Conservation (phyloP, 2,797 vertebrate genomes). For the Okamejei kenojei region DNA sequence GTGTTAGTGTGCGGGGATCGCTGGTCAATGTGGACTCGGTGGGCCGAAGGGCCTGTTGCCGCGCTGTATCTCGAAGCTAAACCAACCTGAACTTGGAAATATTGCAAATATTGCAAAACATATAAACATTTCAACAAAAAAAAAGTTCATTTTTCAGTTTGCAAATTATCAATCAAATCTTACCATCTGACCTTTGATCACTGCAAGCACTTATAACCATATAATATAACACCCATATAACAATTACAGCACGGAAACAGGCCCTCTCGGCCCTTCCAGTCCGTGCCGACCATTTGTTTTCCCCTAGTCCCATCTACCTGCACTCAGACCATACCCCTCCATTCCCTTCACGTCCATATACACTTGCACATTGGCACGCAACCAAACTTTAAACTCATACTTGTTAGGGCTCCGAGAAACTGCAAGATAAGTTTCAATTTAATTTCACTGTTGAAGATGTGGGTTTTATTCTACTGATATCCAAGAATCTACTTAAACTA, state of each 20-base stretch:
- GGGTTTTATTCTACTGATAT: not conserved
- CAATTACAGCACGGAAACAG: no score
- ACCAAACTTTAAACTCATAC: not conserved
- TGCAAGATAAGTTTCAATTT: not conserved
- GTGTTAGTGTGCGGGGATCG: no score
- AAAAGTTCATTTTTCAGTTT: not conserved
- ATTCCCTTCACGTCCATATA: no score
- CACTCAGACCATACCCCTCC: no score
- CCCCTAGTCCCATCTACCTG: no score
- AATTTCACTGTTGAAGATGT: not conserved
- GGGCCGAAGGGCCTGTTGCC: no score
- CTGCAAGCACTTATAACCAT: no score
- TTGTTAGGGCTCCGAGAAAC: not conserved
- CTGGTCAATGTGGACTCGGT: no score
- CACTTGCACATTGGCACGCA: not conserved
- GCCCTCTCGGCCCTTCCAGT: no score
- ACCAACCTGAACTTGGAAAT: not conserved
- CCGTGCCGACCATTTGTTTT: no score
- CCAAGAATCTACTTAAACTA: not conserved
- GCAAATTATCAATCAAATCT: conserved; percentile 5
- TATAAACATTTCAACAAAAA: not conserved
- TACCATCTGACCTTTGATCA: not conserved
- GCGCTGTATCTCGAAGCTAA: no score
- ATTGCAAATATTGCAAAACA: not conserved
- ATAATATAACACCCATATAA: no score